Percentiles rank a stretch among this genome's conserved stretches.
Conservation (phyloP, 2,797 vertebrate genomes). For the Anolis apletophallus region DNA sequence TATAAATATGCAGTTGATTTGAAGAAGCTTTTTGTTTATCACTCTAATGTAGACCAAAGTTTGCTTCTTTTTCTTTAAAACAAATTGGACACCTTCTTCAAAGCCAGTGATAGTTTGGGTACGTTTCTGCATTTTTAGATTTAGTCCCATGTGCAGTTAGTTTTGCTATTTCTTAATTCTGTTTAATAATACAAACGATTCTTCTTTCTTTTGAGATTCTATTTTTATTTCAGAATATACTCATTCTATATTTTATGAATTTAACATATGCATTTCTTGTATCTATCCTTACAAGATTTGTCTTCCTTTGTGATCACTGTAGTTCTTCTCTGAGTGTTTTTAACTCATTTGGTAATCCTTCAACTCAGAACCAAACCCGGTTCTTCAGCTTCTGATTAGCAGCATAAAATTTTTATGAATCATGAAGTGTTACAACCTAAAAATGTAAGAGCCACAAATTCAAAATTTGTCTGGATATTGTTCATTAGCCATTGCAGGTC, state of each 20-base stretch:
- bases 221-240: background rate
- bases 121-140: background rate
- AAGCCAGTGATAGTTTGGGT: background rate
- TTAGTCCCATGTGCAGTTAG: background rate
- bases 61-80: background rate
- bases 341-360: background rate
- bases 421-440: background rate
- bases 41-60: background rate
- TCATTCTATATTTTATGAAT: background rate
- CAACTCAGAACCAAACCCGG: background rate
- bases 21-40: conserved; percentile 13
- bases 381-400: background rate
- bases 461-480: background rate
- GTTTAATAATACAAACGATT: background rate
- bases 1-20: background rate
- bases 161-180: background rate
- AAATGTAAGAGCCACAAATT: background rate
- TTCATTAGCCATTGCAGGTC: too few species aligned
- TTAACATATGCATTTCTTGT: background rate
- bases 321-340: background rate
- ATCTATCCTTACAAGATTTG: background rate
- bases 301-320: background rate
- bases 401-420: background rate
- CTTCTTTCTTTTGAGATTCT: background rate
- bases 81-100: background rate